A percentile compares a stretch with the other conserved stretches of the same genome.
Conservation (phyloP, 2,888 invertebrate genomes). For the Thysanoteuthis rhombus region DNA sequence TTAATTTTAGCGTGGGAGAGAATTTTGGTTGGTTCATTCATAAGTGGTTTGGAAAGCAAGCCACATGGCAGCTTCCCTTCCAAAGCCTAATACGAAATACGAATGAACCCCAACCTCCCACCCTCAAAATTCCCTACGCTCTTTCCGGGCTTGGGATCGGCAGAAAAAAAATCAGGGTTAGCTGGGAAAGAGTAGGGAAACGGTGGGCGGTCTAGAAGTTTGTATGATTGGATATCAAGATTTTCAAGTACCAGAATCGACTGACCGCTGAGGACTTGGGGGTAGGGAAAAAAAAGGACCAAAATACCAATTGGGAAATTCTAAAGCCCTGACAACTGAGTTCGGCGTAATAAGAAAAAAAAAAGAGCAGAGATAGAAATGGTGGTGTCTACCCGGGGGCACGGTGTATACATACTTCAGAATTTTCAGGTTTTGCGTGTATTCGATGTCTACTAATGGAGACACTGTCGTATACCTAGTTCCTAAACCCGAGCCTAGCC, state of each 20-base stretch:
- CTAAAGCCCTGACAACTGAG: neutral
- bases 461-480: too few relatives aligned
- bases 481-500: too few relatives aligned
- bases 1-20: neutral
- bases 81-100: neutral
- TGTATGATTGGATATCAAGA: neutral
- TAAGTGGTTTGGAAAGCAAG: constrained; percentile 16
- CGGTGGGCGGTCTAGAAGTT: neutral
- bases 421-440: too few relatives aligned
- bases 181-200: neutral
- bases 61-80: neutral
- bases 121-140: neutral
- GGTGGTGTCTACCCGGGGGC: too few relatives aligned
- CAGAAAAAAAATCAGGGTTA: neutral
- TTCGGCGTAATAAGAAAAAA: too few relatives aligned
- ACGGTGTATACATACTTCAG: too few relatives aligned
- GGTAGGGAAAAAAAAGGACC: neutral
- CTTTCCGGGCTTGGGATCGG: neutral
- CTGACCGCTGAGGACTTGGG: neutral
- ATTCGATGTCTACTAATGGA: too few relatives aligned
- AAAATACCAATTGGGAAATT: neutral
- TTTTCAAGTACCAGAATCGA: neutral
- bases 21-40: neutral
- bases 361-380: too few relatives aligned
- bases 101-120: too few relatives aligned